A percentile compares a stretch with the other conserved stretches of the same genome.
Evolutionary conservation across 2,888 invertebrate species (phyloP).

Genomic region (Osmoderma eremita): DNA sequence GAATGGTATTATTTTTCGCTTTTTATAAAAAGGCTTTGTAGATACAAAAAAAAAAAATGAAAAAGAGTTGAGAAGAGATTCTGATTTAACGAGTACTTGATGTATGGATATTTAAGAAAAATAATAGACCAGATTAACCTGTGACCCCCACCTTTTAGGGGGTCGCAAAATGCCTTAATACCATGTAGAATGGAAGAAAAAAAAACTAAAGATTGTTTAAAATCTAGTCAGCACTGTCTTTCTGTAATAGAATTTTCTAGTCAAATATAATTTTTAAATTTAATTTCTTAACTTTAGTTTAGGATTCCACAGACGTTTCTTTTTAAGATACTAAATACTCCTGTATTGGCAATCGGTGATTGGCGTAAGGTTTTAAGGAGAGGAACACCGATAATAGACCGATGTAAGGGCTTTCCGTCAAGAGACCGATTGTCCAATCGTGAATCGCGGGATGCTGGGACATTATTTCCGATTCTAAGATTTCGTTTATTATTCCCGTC

Average conservation of each 20-base stretch:
- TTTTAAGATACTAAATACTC: conserved; percentile 45
- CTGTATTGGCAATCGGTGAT: conserved; percentile 16
- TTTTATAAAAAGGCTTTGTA: conserved; percentile 48
- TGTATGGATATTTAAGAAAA: conserved; percentile 51
- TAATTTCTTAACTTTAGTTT: conserved; percentile 46
- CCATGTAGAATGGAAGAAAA: conserved; percentile 50
- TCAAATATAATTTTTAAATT: conserved; percentile 43
- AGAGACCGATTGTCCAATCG: conserved; percentile 23
- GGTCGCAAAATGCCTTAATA: conserved; percentile 62
- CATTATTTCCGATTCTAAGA: conserved; percentile 41
- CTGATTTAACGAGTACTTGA: conserved; percentile 46
- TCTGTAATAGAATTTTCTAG: conserved; percentile 57
- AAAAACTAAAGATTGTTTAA: conserved; percentile 51
- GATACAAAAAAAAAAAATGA: conserved; percentile 43
- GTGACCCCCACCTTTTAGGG: conserved; percentile 58
- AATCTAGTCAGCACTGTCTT: conserved; percentile 62
- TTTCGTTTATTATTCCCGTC: neutral
- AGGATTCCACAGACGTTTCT: conserved; percentile 41
- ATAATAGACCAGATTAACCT: conserved; percentile 52
- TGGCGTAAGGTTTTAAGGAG: conserved; percentile 1
- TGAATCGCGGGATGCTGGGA: conserved; percentile 50
- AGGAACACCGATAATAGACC: neutral
- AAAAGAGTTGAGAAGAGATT: conserved; percentile 21
- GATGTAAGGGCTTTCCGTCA: neutral
- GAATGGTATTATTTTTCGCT: conserved; percentile 41